Conservation (phyloP, 2,888 invertebrate species). For the Amphipoea lucens region DNA sequence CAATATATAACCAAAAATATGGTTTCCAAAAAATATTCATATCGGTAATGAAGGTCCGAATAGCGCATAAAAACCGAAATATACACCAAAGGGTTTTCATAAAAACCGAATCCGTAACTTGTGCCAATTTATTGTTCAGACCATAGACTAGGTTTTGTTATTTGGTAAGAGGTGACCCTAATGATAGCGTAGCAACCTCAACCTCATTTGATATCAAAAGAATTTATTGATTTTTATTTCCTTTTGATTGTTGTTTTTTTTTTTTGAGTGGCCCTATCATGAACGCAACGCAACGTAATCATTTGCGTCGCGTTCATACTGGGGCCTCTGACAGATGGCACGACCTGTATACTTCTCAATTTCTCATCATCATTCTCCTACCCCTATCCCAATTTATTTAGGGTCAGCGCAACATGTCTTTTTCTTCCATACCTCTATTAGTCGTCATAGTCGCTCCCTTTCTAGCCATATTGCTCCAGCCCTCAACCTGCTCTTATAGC, state of each 20-base stretch:
- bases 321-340: neutral
- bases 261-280: too few relatives aligned
- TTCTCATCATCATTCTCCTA: neutral
- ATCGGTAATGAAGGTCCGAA: slow-evolving; percentile 35
- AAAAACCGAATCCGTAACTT: slow-evolving; percentile 44
- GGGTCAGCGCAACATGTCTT: neutral
- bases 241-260: neutral
- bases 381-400: neutral
- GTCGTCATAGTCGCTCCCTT: neutral
- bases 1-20: slow-evolving; percentile 18
- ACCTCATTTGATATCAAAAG: neutral
- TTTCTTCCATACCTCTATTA: neutral
- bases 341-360: neutral
- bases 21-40: slow-evolving; percentile 25
- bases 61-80: slow-evolving; percentile 44
- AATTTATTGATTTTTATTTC: neutral
- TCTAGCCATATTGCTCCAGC: neutral
- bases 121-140: slow-evolving; percentile 26
- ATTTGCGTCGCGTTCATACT: neutral
- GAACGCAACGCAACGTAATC: too few relatives aligned
- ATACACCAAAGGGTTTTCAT: slow-evolving; percentile 45
- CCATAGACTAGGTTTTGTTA: neutral
- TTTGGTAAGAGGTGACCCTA: neutral
- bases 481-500: too few relatives aligned
- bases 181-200: neutral